These are phyloP conservation scores for Sebastes trivittatus DNA, from an alignment of 2,797 vertebrate genomes.

Conservation along the genomic window DNA sequence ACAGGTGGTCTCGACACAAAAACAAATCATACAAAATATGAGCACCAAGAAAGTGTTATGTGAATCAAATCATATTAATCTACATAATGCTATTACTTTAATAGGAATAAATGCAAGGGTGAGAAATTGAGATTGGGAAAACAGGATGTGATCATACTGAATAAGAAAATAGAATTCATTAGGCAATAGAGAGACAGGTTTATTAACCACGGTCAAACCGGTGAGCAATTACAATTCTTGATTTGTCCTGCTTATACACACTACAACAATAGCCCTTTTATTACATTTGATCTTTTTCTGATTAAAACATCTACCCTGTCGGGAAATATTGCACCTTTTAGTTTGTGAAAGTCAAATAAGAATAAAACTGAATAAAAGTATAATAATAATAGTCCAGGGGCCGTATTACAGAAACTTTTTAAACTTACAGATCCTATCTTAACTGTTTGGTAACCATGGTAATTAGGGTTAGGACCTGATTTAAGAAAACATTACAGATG, in stretches of 20 bases:
- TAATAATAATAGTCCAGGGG: neutral
- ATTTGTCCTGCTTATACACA: neutral
- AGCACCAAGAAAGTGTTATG: neutral
- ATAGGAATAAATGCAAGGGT: neutral
- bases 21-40: neutral
- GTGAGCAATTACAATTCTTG: neutral
- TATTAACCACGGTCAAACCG: neutral
- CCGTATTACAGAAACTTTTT: too few species aligned
- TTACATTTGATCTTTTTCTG: neutral
- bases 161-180: neutral
- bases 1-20: too few species aligned
- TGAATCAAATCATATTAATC: neutral
- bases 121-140: too few species aligned
- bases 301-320: too few species aligned
- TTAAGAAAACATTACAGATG: too few species aligned
- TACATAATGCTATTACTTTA: neutral
- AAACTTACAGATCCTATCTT: too few species aligned
- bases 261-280: neutral
- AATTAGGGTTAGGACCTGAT: too few species aligned
- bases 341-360: neutral
- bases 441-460: too few species aligned
- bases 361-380: neutral
- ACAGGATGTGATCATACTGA: neutral
- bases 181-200: neutral
- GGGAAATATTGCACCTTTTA: neutral